Evolutionary conservation across 2,888 invertebrate species (phyloP).

Genomic region (Microplitis manilae): DNA sequence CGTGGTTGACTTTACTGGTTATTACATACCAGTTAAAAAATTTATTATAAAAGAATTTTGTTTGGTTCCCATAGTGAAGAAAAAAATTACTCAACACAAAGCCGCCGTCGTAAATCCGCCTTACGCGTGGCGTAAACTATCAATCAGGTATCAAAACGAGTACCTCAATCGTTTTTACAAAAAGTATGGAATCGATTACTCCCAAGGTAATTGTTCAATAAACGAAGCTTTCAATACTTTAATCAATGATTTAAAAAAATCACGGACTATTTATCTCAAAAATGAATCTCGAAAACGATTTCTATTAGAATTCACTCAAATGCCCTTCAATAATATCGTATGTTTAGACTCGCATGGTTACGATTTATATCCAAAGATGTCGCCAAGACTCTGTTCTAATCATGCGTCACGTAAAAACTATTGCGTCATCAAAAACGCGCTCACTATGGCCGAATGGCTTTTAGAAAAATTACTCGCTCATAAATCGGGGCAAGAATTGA

Average conservation of each 20-base stretch:
- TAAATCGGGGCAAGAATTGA: neutral
- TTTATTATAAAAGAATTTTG: neutral
- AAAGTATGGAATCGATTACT: neutral
- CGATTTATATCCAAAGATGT: neutral
- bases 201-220: neutral
- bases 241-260: neutral
- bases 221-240: neutral
- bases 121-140: neutral
- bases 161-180: neutral
- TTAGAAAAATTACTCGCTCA: neutral
- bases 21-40: neutral
- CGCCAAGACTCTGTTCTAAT: neutral
- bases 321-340: neutral
- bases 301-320: neutral
- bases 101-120: neutral
- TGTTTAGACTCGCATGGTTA: neutral
- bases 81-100: neutral
- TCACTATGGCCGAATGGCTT: neutral
- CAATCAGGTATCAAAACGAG: neutral
- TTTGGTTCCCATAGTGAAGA: neutral
- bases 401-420: neutral
- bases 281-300: neutral
- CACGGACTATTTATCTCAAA: neutral
- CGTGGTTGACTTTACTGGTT: neutral
- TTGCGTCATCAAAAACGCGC: neutral